Evolutionary conservation across 2,888 invertebrate genomes (phyloP), one percentile per base, ranked within the genome.

Genomic region (Scaptomyza reducta): DNA sequence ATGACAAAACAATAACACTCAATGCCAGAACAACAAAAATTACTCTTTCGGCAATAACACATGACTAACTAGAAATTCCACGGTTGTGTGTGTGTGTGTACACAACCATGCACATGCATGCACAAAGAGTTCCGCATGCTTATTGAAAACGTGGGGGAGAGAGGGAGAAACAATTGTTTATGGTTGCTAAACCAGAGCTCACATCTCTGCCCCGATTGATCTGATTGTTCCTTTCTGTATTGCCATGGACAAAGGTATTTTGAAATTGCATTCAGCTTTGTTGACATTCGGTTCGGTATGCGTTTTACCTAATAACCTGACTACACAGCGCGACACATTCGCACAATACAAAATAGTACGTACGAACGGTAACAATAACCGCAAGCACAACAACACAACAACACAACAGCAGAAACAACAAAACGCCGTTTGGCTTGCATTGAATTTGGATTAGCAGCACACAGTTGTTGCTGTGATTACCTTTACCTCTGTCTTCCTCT

Each of bases 391-490:
- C 27, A 44, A 14, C 16, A 25, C 14, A 50, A 41, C 6, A 54
- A 27, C 31, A 29, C 18, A 27, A 50, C 5, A 9, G 9, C 31
- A 41, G 9, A 6, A 47, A 10, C 9, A 41, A 41, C n/a, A 22
- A 7, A 55, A 11, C 40, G 13, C 16, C 40, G 13, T n/a, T 53
- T 66, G 42, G 13, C 13, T 10, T 50, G 11, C 40, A 40, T 63
- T 70, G 70, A 47, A 75, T 75, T 61, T 55, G 55, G 55, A 64
- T 70, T 64, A 61, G 51, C 49, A 55, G 50, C n/a, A 5, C 56
- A 55, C 51, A 38, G 38, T 22, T 18, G 38, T 33, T 33, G 16
- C 46, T 18, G 40, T 4, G 40, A 10, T 40, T 40, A 3, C 16
- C 16, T 16, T 40, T 40, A 16, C 14, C 3, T n/a, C 14, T 40